phyloP scores from a whole-genome alignment of 2,797 vertebrate species.

The Eulemur albifrons region DNA sequence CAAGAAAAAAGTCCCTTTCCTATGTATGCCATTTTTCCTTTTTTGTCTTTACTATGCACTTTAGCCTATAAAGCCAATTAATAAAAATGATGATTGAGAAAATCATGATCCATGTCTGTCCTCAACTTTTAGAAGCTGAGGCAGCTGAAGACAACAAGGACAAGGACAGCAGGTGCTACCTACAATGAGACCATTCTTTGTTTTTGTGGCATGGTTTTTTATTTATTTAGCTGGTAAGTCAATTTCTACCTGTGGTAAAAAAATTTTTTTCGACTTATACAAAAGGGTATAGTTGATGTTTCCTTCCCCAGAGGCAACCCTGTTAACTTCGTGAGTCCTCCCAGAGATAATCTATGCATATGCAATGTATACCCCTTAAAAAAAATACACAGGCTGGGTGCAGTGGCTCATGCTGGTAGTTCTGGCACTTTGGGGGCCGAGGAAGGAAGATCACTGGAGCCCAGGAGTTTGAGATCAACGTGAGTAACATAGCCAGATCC shows the following conservation, averaged over 20 bases:
- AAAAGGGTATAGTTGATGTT: neutral
- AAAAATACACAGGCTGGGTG: neutral
- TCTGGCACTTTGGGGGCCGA: neutral
- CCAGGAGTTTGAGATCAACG: neutral
- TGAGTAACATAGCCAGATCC: neutral
- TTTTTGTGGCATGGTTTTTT: neutral
- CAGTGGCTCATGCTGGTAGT: neutral
- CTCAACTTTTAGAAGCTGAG: neutral
- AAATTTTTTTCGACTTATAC: neutral
- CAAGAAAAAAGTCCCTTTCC: conserved; percentile 62
- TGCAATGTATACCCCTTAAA: neutral
- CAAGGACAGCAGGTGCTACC: neutral
- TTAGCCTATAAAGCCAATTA: conserved; percentile 76
- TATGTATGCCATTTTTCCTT: conserved; percentile 70
- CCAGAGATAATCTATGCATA: neutral
- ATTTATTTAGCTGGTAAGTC: neutral
- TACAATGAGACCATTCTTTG: neutral
- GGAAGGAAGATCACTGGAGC: neutral
- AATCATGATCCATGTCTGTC: neutral
- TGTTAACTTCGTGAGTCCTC: neutral
- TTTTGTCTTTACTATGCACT: conserved; percentile 82
- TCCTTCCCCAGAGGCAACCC: neutral
- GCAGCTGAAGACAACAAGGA: neutral
- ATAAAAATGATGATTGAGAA: conserved; percentile 70
- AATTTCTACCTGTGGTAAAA: neutral